Evolutionary conservation across 2,113 vertebrate genomes (phyloP).

Genomic region (Bettongia penicillata): DNA sequence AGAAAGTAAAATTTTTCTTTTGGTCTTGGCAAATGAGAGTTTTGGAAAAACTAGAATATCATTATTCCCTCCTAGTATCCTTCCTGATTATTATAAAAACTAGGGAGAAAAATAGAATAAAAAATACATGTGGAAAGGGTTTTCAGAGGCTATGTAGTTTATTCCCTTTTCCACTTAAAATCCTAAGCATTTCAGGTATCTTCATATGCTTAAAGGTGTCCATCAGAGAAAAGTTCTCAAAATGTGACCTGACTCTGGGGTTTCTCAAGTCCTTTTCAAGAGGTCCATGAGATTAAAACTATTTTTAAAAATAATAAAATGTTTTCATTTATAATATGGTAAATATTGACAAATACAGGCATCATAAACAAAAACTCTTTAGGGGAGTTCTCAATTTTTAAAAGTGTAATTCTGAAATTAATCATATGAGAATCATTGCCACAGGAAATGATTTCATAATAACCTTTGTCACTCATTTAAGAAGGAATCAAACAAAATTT

Average conservation of each 20-base stretch:
- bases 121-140: neutral
- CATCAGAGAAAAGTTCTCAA: neutral
- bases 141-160: slow-evolving; percentile 26
- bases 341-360: neutral
- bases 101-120: neutral
- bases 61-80: slow-evolving; percentile 21
- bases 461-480: neutral
- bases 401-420: neutral
- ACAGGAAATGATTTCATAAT: neutral
- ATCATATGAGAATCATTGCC: neutral
- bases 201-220: neutral
- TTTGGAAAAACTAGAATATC: slow-evolving; percentile 53
- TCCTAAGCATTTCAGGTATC: slow-evolving; percentile 39
- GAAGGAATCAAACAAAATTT: neutral
- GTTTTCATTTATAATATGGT: neutral
- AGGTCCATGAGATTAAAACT: neutral
- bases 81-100: slow-evolving; percentile 44
- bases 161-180: slow-evolving; percentile 23
- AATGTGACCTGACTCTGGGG: neutral
- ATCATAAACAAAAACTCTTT: neutral
- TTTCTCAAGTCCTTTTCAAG: neutral
- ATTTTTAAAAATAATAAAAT: neutral
- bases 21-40: slow-evolving; percentile 12
- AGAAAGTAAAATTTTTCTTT: slow-evolving; percentile 52
- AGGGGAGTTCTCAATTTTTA: neutral